Conservation (phyloP, 1,140 invertebrate genomes). For the Nilaparvata lugens region DNA sequence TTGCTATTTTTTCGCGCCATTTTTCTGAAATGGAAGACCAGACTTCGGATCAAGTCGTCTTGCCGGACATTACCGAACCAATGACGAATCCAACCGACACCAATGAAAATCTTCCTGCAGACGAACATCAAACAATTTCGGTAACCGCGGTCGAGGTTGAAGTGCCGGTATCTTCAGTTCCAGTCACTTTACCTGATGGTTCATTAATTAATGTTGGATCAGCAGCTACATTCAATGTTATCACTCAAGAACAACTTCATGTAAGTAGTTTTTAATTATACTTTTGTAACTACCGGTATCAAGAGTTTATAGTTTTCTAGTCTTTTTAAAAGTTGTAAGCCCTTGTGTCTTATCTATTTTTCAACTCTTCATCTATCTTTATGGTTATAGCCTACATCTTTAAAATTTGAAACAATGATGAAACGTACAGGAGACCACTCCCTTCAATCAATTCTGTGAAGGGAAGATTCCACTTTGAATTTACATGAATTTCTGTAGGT, state of each 20-base stretch:
- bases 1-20: slow-evolving; percentile 4
- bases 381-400: too few species aligned
- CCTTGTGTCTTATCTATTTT: too few species aligned
- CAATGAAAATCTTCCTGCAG: slow-evolving; percentile 37
- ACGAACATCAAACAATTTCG: slow-evolving; percentile 21
- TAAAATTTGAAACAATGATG: too few species aligned
- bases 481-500: too few species aligned
- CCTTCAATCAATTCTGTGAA: too few species aligned
- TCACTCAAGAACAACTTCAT: slow-evolving; percentile 69
- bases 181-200: slow-evolving; percentile 65
- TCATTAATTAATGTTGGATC: slow-evolving; percentile 58
- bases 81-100: slow-evolving; percentile 48
- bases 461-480: too few species aligned
- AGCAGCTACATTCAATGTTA: slow-evolving; percentile 68
- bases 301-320: too few species aligned
- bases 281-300: too few species aligned
- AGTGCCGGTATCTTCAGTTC: slow-evolving; percentile 42
- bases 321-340: too few species aligned
- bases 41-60: slow-evolving; percentile 53
- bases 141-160: slow-evolving; percentile 32
- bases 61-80: slow-evolving; percentile 56
- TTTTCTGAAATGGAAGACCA: slow-evolving; percentile 41
- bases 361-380: too few species aligned
- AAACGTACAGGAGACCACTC: too few species aligned
- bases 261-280: slow-evolving; percentile 26